These are phyloP conservation scores for Pinna nobilis DNA, from an alignment of 1,140 invertebrate species.

Conservation along the genomic window DNA sequence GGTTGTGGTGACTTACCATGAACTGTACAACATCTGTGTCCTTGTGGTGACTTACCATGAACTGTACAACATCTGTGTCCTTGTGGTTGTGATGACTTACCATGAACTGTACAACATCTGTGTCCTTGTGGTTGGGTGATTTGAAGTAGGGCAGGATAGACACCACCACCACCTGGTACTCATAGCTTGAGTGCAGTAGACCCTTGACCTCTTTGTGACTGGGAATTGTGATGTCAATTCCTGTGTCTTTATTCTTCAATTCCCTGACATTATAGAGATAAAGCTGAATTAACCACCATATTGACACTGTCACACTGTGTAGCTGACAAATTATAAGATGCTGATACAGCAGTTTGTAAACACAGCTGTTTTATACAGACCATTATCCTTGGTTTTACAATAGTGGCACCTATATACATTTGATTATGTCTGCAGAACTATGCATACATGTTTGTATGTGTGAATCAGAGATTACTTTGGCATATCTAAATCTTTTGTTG, in stretches of 20 bases:
- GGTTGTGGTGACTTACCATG: conserved; percentile 50
- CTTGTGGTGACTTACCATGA: conserved; percentile 47
- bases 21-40: conserved; percentile 67
- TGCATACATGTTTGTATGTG: too few species aligned
- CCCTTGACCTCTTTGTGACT: conserved; percentile 58
- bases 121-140: conserved; percentile 66
- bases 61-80: background rate
- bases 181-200: conserved; percentile 54
- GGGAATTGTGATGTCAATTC: conserved; percentile 61
- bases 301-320: too few species aligned
- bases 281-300: too few species aligned
- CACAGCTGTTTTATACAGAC: too few species aligned
- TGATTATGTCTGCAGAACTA: too few species aligned
- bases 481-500: too few species aligned
- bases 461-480: too few species aligned
- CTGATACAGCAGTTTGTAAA: too few species aligned
- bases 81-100: conserved; percentile 39
- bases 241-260: conserved; percentile 65
- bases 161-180: conserved; percentile 66
- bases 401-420: too few species aligned
- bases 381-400: too few species aligned
- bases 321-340: too few species aligned
- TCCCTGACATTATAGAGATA: too few species aligned
- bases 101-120: conserved; percentile 67
- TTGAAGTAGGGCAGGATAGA: conserved; percentile 66